Base-by-base conservation (phyloP, 2,888 invertebrate species). In the Tachina fera region DNA sequence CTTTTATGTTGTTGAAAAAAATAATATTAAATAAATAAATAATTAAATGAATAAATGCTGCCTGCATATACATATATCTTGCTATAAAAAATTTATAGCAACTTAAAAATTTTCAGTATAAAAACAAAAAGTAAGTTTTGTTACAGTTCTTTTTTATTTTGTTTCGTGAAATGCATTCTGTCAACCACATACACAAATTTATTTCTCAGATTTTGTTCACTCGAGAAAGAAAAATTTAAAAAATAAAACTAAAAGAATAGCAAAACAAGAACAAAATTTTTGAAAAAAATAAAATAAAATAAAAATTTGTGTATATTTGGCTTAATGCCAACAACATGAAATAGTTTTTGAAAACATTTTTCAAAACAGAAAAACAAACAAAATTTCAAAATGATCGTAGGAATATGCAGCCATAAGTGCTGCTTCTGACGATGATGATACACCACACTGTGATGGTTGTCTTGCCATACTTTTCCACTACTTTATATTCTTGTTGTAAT, bases 331-430 rank as follows among this genome's bases (percentile, higher is more conserved):
- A 86, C 71, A 83, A 83, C 43, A 79, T 43, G 63, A 83, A 86
- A 85, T 78, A 85, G 85, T 85, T 85, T 85, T 71, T 31, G 63
- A 86, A 79, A 83, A 76, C 51, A 83, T 70, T 65, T 72, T 56
- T 41, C 60, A 65, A 53, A 76, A 84, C 47, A 76, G 14, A 71
- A 78, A 56, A 70, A 84, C 56, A 53, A 79, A 60, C 60, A 51
- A 60, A 31, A 72, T 79, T 79, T 75, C 31, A 75, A 79, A 79
- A 84, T 75, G 72, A 81, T 81, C 74, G 77, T 85, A 56, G 61
- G 10, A 31, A 76, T 67, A 51, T 72, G 53, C 71, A 49, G 61
- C 67, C 31, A 60, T 47, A 79, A 19, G 71, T 70, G 31, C 49
- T 51, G 71, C 58, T 56, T 16, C 1, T 31, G 65, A 39, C 61